Evolutionary conservation across 2,888 invertebrate species (phyloP).

Genomic region (Drosophila maculinotata): DNA sequence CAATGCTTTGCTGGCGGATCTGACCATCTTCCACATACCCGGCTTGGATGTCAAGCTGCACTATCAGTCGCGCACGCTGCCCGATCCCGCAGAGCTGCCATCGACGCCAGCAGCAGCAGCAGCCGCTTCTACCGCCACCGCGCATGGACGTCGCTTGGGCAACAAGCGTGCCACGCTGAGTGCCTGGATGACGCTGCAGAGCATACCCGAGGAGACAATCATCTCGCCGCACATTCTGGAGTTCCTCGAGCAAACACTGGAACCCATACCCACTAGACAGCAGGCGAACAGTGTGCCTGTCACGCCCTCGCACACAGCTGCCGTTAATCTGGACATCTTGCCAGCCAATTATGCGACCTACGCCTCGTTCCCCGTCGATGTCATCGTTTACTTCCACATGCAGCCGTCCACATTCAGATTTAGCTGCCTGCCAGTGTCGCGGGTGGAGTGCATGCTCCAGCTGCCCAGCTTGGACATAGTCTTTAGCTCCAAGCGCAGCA

Average conservation of each 20-base stretch:
- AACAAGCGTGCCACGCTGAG: constrained; percentile 95
- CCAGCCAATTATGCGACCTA: constrained; percentile 93
- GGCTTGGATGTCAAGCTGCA: constrained; percentile 95
- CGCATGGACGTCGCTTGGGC: constrained; percentile 86
- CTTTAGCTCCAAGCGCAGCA: constrained; percentile 96
- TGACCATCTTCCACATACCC: constrained; percentile 95
- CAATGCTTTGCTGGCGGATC: constrained; percentile 88
- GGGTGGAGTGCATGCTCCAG: constrained; percentile 97
- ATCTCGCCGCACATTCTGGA: constrained; percentile 98
- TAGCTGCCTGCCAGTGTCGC: constrained; percentile 96
- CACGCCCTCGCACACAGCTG: constrained; percentile 82
- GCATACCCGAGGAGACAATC: constrained; percentile 98
- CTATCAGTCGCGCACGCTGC: constrained; percentile 91
- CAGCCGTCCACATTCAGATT: constrained; percentile 98
- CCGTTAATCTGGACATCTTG: constrained; percentile 86
- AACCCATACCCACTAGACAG: constrained; percentile 93
- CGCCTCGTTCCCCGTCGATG: constrained; percentile 98
- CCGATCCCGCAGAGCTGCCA: constrained; percentile 86
- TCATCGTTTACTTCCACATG: constrained; percentile 99
- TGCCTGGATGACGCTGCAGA: constrained; percentile 98
- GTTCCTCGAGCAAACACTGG: constrained; percentile 98
- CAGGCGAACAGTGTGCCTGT: constrained; percentile 80
- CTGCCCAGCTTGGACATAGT: constrained; percentile 98
- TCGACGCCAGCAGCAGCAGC: constrained; percentile 41
- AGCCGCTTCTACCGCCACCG: no score